phyloP scores from a whole-genome alignment of 1,140 invertebrate genomes.

The Sinella curviseta region DNA sequence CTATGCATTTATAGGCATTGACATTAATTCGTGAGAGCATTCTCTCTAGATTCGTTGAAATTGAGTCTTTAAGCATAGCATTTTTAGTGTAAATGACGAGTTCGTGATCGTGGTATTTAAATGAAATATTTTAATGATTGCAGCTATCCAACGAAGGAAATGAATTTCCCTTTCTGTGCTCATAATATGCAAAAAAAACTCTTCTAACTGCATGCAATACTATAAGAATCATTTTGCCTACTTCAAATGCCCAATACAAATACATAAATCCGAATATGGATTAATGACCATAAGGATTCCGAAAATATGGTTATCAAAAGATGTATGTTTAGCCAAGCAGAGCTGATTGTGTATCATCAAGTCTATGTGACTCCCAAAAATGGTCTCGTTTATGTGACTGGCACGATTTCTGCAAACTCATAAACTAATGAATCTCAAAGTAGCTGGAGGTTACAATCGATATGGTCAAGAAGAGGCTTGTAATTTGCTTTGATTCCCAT shows the following conservation, averaged over 20 bases:
- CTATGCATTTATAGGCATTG: too few relatives aligned
- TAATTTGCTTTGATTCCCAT: not conserved
- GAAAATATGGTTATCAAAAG: not conserved
- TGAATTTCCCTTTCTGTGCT: too few relatives aligned
- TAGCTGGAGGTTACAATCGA: not conserved
- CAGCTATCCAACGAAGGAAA: too few relatives aligned
- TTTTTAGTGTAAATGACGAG: too few relatives aligned
- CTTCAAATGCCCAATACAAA: not conserved
- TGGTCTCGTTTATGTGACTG: not conserved
- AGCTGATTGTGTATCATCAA: not conserved
- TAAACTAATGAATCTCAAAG: slow-evolving; percentile 10
- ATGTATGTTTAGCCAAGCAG: not conserved
- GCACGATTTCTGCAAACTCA: not conserved
- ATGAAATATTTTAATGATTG: too few relatives aligned
- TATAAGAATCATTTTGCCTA: not conserved
- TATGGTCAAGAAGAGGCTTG: not conserved
- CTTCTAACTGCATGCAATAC: too few relatives aligned
- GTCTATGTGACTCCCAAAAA: not conserved
- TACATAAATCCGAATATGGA: not conserved
- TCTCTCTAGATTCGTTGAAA: too few relatives aligned
- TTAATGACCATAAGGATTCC: not conserved
- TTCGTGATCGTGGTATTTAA: too few relatives aligned
- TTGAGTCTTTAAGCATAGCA: too few relatives aligned
- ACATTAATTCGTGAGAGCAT: too few relatives aligned
- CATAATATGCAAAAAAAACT: too few relatives aligned